Evolutionary conservation across 2,888 invertebrate species (phyloP), one percentile per base, ranked within the genome.

Genomic region (Pyrrhosoma nymphula): DNA sequence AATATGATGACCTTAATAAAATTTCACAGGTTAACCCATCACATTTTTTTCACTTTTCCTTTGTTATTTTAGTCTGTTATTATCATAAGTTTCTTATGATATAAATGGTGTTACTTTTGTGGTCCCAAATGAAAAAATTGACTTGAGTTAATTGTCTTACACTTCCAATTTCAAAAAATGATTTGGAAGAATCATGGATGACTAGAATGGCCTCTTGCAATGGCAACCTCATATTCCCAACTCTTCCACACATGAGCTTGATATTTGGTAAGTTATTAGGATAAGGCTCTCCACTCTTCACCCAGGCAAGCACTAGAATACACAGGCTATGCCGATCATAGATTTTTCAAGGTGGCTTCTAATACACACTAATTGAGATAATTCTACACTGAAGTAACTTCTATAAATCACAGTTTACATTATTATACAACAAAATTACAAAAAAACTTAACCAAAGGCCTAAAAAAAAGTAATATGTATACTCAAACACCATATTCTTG

Each of bases 181-280:
- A 93, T 93, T 93, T 93, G 93, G 93, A 93, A 93, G 93, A 93
- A 69, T 63, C 93, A n/a, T 75, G 69, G 93, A 93, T 93, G 93
- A 93, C 93, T 93, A 93, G 93, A 93, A 47, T 63, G 93, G 69
- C 93, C 93, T 93, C 47, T 82, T 82, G n/a, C n/a, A 93, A 69
- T 93, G 93, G 93, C 93, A 93, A 93, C 47, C 69, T 93, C 47
- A 69, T 69, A 39, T 39, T 93, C 69, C 75, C 39, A 60, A 30
- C 20, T 75, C 93, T 93, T 93, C 35, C 93, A 93, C 55, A n/a
- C 75, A 93, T 63, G 69, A 89, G 89, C 56, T 89, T 89, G 56
- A 69, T 93, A 69, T 93, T 93, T 93, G 93, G 93, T 93, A 69
- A 75, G n/a, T 47, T 35, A 93, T 93, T 39, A 93, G 69, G 93